Percentiles rank a stretch among this genome's conserved stretches.
phyloP scores from a whole-genome alignment of 92 coral and sea anemone species.

The Diadumene lineata region DNA sequence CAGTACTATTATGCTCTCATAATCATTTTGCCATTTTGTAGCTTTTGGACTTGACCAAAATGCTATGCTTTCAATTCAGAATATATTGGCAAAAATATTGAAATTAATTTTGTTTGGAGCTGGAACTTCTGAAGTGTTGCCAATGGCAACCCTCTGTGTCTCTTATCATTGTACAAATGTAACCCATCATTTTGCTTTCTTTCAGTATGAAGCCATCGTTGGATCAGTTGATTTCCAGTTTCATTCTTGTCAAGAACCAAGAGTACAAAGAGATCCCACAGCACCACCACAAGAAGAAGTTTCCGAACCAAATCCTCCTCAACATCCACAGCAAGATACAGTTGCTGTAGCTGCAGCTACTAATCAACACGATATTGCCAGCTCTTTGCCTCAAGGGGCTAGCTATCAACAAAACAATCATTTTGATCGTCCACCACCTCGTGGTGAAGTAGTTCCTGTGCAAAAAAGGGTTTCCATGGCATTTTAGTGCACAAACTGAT shows the following conservation, averaged over 20 bases:
- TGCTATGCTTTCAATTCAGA: too few species aligned
- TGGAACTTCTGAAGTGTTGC: too few species aligned
- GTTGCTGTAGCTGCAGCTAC: too few species aligned
- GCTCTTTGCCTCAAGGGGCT: too few species aligned
- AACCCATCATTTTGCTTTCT: not conserved
- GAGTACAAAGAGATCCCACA: not conserved
- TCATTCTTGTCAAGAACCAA: slow-evolving; percentile 31
- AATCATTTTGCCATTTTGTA: too few species aligned
- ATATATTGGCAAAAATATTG: too few species aligned
- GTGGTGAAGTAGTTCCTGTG: slow-evolving; percentile 12
- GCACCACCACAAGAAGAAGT: not conserved
- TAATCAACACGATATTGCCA: too few species aligned
- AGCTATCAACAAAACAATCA: slow-evolving; percentile 1
- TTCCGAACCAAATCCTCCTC: not conserved
- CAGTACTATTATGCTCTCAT: too few species aligned
- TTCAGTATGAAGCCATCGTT: slow-evolving; percentile 22
- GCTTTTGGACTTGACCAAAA: too few species aligned
- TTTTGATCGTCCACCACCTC: slow-evolving; percentile 31
- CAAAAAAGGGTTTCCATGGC: slow-evolving; percentile 14
- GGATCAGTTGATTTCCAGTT: slow-evolving; percentile 20
- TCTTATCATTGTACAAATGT: not conserved
- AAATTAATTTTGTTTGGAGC: too few species aligned
- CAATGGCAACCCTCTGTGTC: not conserved
- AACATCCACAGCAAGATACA: not conserved
- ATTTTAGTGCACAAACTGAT: not conserved